Evolutionary conservation across 2,797 vertebrate species (phyloP), one percentile per base, ranked within the genome.

Genomic region (Macroramphosus scolopax): DNA sequence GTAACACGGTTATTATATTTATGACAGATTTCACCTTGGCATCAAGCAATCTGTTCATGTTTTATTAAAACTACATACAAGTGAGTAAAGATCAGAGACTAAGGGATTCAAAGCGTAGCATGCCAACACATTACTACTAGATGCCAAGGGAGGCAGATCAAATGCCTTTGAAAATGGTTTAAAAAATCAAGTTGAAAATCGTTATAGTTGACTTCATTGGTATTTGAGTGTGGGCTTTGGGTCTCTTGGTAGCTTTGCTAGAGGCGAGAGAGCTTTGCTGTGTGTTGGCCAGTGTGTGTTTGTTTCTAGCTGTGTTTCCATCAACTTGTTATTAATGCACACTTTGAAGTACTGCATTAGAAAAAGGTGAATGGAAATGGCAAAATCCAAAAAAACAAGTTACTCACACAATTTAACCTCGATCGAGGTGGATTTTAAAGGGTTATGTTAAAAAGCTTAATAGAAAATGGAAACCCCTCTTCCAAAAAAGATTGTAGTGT

Each of bases 11-110:
- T 67, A 53, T 77, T 73, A 56, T 63, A 73, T 77, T 69, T 51
- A 63, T 73, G 61, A 70, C 54, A 53, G 42, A 67, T 79, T 81
- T 85, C 55, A 83, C 77, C 74, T 75, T 78, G 63, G 68, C 70
- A 59, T 83, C 61, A 45, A 68, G 75, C 65, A 55, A 72, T 68
- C 49, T 22, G 41, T 83, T 85, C 69, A 83, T 87, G 77, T 82
- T 87, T 87, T 88, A 83, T 87, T 86, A 73, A 84, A 74, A 66
- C 64, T 61, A 82, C 71, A 70, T 81, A 74, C 45, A 69, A 82
- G 77, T 58, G 43, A 75, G 68, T 74, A 77, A 78, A 85, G 80
- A 84, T 86, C 78, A 86, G 78, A 87, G 75, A 74, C 45, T 63
- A 63, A 55, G 55, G 60, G 64, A 37, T 79, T 77, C 77, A 65